These are phyloP conservation scores for Tragelaphus scriptus DNA, from an alignment of 2,113 vertebrate species.

Conservation along the genomic window DNA sequence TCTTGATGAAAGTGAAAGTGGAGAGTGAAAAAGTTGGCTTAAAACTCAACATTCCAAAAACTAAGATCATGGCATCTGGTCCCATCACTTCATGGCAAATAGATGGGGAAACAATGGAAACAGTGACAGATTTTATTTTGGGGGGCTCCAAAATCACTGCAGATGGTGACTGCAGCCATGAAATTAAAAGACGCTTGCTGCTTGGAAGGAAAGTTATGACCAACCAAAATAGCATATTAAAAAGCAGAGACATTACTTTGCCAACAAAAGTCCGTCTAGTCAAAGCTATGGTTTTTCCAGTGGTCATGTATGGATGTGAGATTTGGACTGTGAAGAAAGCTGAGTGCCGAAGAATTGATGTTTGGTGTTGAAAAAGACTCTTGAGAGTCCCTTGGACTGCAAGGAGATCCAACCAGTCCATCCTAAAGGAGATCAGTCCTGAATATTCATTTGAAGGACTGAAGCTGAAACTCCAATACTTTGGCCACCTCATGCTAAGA, in stretches of 20 bases:
- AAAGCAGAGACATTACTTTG: background rate
- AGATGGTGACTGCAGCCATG: background rate
- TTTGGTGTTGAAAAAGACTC: background rate
- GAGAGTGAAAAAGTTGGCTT: background rate
- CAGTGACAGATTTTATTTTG: background rate
- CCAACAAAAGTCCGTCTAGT: background rate
- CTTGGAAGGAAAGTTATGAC: background rate
- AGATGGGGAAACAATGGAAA: background rate
- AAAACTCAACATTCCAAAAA: background rate
- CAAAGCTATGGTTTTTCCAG: background rate
- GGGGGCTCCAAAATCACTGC: background rate
- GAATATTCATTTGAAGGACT: background rate
- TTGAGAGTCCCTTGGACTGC: background rate
- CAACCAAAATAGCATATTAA: background rate
- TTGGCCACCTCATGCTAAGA: background rate
- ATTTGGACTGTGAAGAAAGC: background rate
- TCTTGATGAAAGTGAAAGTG: background rate
- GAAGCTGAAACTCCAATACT: background rate
- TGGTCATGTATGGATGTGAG: background rate
- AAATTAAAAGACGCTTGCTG: background rate
- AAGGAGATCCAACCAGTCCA: background rate
- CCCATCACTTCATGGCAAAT: background rate
- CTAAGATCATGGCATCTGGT: fast-evolving
- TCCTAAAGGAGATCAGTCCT: background rate
- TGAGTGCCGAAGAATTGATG: fast-evolving